A percentile compares a stretch with the other conserved stretches of the same genome.
Conservation (phyloP, 2,888 invertebrate genomes). For the Scaptomyza caliginosa region DNA sequence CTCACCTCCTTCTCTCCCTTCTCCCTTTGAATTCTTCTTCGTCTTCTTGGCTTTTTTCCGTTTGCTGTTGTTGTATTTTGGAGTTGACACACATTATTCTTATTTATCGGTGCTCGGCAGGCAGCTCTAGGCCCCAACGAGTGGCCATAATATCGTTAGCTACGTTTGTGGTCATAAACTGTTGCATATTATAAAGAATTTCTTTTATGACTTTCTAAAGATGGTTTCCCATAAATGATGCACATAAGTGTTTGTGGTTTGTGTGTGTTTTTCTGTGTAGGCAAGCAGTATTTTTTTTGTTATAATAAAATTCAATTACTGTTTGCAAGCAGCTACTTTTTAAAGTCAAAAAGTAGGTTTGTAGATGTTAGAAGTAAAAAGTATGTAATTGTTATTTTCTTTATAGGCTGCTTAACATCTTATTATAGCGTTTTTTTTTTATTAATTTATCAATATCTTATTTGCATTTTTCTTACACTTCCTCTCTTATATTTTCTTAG, state of each 20-base stretch:
- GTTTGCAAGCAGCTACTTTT: too few relatives aligned
- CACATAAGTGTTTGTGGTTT: background rate
- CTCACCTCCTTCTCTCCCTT: slow-evolving; percentile 4
- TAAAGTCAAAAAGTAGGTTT: too few relatives aligned
- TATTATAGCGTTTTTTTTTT: background rate
- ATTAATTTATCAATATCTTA: background rate
- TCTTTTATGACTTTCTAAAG: slow-evolving; percentile 19
- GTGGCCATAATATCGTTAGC: slow-evolving; percentile 40
- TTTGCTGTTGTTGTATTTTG: slow-evolving; percentile 7
- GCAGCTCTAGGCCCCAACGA: slow-evolving; percentile 35
- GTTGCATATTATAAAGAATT: slow-evolving; percentile 53
- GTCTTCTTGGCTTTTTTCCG: too few relatives aligned
- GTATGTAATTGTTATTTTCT: too few relatives aligned
- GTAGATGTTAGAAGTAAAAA: too few relatives aligned
- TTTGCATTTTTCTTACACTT: background rate
- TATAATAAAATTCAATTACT: background rate
- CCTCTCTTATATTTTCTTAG: background rate
- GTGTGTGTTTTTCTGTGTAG: background rate
- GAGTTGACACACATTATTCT: slow-evolving; percentile 62
- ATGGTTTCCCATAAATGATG: slow-evolving; percentile 4
- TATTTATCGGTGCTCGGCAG: slow-evolving; percentile 65
- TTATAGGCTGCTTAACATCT: background rate
- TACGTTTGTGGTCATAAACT: slow-evolving; percentile 46
- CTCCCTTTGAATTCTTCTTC: background rate
- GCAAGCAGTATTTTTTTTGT: background rate